These are phyloP conservation scores for Scaptomyza flava DNA, from an alignment of 2,888 invertebrate species.

Conservation along the genomic window DNA sequence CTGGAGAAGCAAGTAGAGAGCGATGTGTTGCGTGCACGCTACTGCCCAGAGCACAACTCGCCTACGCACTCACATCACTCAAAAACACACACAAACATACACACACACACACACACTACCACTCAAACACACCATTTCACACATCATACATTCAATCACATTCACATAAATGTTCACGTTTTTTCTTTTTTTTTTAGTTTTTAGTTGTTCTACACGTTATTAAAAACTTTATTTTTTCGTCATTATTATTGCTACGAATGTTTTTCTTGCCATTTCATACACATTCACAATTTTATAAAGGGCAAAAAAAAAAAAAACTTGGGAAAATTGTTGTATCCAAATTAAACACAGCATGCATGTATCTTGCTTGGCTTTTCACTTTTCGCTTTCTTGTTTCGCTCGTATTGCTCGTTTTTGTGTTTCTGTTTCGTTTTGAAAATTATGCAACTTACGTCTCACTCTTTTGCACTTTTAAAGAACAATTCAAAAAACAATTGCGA, in stretches of 20 bases:
- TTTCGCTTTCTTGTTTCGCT: neutral
- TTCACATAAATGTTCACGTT: conserved; percentile 44
- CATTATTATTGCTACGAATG: neutral
- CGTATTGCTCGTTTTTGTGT: conserved; percentile 10
- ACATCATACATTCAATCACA: conserved; percentile 5
- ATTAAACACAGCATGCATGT: conserved; percentile 8
- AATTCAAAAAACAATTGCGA: conserved; percentile 31
- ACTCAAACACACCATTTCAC: conserved; percentile 5
- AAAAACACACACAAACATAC: conserved; percentile 1
- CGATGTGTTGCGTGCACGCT: conserved; percentile 30
- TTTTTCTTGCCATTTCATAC: conserved; percentile 3
- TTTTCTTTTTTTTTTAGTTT: conserved; percentile 11
- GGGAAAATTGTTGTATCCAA: conserved; percentile 3
- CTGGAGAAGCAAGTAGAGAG: conserved; percentile 31
- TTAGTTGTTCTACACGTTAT: conserved; percentile 33
- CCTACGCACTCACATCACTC: conserved; percentile 37
- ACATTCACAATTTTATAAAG: conserved; percentile 3
- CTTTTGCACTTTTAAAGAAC: conserved; percentile 64
- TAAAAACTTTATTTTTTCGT: conserved; percentile 16
- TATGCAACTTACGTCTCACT: conserved; percentile 84
- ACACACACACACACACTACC: conserved; percentile 1
- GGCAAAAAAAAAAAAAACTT: neutral
- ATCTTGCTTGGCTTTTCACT: conserved; percentile 23
- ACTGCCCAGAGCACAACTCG: conserved; percentile 24
- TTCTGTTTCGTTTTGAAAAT: conserved; percentile 40